Percentiles rank a stretch among this genome's conserved stretches.
phyloP scores from a whole-genome alignment of 2,888 invertebrate species.

The Cosmia trapezina region DNA sequence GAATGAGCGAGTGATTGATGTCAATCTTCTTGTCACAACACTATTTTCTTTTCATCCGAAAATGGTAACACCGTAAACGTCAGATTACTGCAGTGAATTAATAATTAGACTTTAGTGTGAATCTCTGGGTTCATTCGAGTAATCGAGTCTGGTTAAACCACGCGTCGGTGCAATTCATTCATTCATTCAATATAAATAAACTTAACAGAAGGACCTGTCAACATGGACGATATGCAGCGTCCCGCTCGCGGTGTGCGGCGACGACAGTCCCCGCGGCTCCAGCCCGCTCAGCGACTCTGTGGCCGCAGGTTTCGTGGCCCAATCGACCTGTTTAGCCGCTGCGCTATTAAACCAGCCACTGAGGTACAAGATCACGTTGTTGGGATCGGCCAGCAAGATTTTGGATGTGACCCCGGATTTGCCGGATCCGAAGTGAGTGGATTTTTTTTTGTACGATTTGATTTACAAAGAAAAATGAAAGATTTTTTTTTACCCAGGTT shows the following conservation, averaged over 20 bases:
- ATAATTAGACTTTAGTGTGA: no score
- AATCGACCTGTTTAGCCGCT: conserved; percentile 95
- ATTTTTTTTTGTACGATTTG: neutral
- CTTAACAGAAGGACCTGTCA: conserved; percentile 73
- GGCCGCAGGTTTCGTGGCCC: conserved; percentile 96
- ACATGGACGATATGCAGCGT: conserved; percentile 82
- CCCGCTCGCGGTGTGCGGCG: conserved; percentile 81
- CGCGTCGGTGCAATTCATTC: no score
- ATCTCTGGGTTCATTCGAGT: no score
- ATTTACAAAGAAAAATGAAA: neutral
- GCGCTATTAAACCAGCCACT: conserved; percentile 96
- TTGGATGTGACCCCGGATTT: conserved; percentile 92
- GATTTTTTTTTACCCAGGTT: no score
- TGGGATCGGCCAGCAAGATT: conserved; percentile 95
- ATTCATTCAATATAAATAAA: neutral
- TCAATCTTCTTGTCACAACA: no score
- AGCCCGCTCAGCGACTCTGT: conserved; percentile 93
- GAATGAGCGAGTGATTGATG: no score
- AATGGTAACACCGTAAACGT: no score
- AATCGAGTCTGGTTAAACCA: no score
- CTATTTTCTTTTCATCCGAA: no score
- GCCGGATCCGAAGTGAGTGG: conserved; percentile 78
- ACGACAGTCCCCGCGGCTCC: conserved; percentile 73
- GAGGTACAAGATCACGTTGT: conserved; percentile 95
- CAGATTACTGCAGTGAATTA: no score